These are phyloP conservation scores for Reinhardtius hippoglossoides DNA, from an alignment of 2,113 vertebrate genomes.

Conservation along the genomic window DNA sequence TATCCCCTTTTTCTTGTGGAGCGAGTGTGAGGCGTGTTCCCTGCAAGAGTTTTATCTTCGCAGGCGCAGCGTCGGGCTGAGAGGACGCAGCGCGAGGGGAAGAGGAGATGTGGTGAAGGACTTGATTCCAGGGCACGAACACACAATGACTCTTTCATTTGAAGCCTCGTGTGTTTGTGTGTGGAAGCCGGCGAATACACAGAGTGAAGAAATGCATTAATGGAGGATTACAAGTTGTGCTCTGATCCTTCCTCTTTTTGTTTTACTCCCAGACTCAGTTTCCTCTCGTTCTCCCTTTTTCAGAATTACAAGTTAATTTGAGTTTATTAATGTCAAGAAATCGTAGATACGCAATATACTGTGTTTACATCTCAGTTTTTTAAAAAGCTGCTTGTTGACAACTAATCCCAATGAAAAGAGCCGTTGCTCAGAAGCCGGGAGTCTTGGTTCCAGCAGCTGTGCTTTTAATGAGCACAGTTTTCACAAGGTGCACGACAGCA, in stretches of 20 bases:
- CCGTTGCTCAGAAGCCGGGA: not conserved
- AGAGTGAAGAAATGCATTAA: slow-evolving; percentile 24
- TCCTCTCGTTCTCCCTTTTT: not conserved
- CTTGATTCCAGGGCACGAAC: not conserved
- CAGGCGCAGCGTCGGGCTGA: slow-evolving; percentile 43
- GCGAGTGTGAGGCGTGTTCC: slow-evolving; percentile 38
- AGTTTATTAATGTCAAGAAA: not conserved
- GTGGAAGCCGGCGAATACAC: slow-evolving; percentile 21
- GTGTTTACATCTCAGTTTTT: no score
- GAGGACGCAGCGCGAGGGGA: slow-evolving; percentile 24
- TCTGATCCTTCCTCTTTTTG: slow-evolving; percentile 16
- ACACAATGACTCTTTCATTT: not conserved
- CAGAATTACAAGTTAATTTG: slow-evolving; percentile 41
- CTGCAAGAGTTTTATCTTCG: slow-evolving; percentile 58
- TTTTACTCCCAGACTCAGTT: slow-evolving; percentile 16
- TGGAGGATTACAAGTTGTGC: slow-evolving; percentile 48
- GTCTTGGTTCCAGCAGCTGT: not conserved
- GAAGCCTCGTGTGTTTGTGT: not conserved
- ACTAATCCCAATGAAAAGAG: not conserved
- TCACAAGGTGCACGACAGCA: not conserved
- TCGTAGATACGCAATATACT: no score
- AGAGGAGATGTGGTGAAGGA: slow-evolving; percentile 18
- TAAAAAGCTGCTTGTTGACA: no score
- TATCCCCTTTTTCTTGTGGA: slow-evolving; percentile 48
- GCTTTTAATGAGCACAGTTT: slow-evolving; percentile 6